These are phyloP conservation scores for Neodiprion pinetum DNA, from an alignment of 1,140 invertebrate genomes.

Conservation along the genomic window DNA sequence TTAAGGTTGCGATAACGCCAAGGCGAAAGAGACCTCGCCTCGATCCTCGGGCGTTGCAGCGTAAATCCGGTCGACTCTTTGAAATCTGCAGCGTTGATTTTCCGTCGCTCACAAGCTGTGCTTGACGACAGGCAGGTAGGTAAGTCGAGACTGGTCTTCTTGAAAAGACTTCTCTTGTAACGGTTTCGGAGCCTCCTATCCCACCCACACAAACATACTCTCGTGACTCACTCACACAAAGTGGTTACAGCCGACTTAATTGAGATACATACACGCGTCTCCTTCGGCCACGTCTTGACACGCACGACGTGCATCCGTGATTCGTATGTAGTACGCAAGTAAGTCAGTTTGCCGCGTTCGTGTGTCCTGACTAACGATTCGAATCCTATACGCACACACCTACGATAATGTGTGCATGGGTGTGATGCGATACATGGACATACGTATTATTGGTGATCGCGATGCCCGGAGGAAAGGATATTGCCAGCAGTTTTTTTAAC, in stretches of 20 bases:
- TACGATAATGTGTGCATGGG: constrained; percentile 18
- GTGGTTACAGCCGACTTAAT: neutral
- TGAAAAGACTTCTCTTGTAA: constrained; percentile 44
- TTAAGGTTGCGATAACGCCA: neutral
- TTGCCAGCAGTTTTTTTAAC: too few relatives aligned
- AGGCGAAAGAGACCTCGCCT: neutral
- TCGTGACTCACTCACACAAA: constrained; percentile 18
- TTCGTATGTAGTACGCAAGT: neutral
- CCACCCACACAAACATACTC: constrained; percentile 19
- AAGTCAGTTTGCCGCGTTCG: neutral
- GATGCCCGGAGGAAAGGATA: too few relatives aligned
- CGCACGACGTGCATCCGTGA: neutral
- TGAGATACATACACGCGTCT: neutral
- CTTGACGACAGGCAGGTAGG: constrained; percentile 37
- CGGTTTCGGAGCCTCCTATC: constrained; percentile 46
- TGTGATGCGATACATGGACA: too few relatives aligned
- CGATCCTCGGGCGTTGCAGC: neutral
- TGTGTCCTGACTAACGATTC: neutral
- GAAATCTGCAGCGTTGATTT: too few relatives aligned
- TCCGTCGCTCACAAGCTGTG: constrained; percentile 29
- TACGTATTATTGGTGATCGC: too few relatives aligned
- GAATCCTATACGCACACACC: constrained; percentile 8
- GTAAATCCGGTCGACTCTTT: too few relatives aligned
- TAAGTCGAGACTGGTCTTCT: constrained; percentile 46
- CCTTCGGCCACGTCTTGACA: neutral